phyloP scores from a whole-genome alignment of 2,888 invertebrate species.

The Plagiodera versicolora region DNA sequence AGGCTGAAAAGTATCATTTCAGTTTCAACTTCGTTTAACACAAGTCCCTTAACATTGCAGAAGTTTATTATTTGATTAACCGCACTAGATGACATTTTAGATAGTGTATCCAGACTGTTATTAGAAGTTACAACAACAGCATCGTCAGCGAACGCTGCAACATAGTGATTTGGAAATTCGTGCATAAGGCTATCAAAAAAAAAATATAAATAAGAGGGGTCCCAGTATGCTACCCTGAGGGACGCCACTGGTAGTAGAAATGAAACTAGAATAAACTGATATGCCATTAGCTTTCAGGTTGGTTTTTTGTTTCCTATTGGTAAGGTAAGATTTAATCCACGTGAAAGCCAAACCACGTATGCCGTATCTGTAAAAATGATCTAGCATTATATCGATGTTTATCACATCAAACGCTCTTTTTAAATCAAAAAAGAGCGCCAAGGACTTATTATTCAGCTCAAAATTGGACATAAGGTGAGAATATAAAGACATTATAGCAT shows the following conservation, averaged over 20 bases:
- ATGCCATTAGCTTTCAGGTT: neutral
- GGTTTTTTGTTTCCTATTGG: slow-evolving; percentile 2
- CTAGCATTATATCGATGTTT: neutral
- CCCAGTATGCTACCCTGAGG: slow-evolving; percentile 1
- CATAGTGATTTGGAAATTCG: neutral
- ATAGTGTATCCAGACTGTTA: neutral
- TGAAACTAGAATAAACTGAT: neutral
- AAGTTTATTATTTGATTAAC: neutral
- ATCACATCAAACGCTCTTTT: slow-evolving; percentile 7
- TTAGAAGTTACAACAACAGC: neutral
- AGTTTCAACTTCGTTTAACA: neutral
- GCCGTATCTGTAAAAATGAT: neutral
- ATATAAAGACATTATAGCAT: slow-evolving; percentile 2
- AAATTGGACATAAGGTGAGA: slow-evolving; percentile 1
- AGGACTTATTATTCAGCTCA: slow-evolving; percentile 2
- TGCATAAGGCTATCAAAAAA: slow-evolving; percentile 3
- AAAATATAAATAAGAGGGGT: neutral
- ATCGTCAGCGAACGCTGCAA: too few relatives aligned
- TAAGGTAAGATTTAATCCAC: neutral
- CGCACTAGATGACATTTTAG: neutral
- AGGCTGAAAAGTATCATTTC: too few relatives aligned
- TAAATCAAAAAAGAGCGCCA: neutral
- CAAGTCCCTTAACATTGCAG: neutral
- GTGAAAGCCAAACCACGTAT: neutral
- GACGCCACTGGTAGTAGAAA: neutral